These are phyloP conservation scores for Austrofundulus limnaeus DNA, from an alignment of 2,113 vertebrate genomes.

Conservation along the genomic window DNA sequence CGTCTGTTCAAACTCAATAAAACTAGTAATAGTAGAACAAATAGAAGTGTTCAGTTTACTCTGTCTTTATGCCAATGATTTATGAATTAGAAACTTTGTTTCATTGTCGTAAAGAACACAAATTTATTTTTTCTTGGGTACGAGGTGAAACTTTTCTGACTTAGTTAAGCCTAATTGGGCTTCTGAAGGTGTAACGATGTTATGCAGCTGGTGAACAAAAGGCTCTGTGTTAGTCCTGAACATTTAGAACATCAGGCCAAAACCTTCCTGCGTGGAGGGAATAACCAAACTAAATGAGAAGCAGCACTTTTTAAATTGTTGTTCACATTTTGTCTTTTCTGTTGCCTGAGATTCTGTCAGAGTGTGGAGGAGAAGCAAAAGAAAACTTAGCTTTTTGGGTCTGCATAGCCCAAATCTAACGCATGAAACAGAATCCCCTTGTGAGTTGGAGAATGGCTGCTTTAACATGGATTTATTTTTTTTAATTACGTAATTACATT, in stretches of 20 bases:
- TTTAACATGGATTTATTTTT: no score
- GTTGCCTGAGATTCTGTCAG: not conserved
- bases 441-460: not conserved
- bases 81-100: no score
- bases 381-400: conserved; percentile 43
- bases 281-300: conserved; percentile 30
- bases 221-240: not conserved
- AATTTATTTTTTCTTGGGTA: not conserved
- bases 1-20: not conserved
- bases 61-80: not conserved
- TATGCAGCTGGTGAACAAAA: conserved; percentile 21
- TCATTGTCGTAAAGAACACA: not conserved
- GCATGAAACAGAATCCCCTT: conserved; percentile 15
- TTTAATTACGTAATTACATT: no score
- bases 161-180: conserved; percentile 9
- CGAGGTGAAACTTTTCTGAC: not conserved
- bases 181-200: conserved; percentile 7
- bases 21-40: not conserved
- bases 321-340: conserved; percentile 17
- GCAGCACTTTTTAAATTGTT: conserved; percentile 32
- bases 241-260: not conserved
- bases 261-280: not conserved
- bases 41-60: not conserved
- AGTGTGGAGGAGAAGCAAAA: not conserved
- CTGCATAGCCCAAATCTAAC: conserved; percentile 29